Evolutionary conservation across 2,888 invertebrate genomes (phyloP).

Genomic region (Pyrochroa serraticornis): DNA sequence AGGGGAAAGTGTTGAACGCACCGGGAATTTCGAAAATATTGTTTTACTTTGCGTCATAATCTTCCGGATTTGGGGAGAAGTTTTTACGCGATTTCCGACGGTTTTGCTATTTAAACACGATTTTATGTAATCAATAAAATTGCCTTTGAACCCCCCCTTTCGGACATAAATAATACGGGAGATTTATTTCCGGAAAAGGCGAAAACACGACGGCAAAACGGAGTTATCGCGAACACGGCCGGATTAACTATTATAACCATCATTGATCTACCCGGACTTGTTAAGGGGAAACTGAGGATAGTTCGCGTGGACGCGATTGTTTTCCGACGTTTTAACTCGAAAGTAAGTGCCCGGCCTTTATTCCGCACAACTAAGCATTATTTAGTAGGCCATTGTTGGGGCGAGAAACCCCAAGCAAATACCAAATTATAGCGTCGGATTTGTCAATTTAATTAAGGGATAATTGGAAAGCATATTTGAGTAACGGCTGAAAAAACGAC

Average conservation of each 20-base stretch:
- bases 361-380: constrained; percentile 33
- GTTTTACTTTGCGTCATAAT: constrained; percentile 25
- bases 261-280: constrained; percentile 25
- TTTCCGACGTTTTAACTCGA: constrained; percentile 29
- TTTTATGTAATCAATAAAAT: too few species aligned
- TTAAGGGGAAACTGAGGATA: constrained; percentile 25
- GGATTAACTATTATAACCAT: constrained; percentile 15
- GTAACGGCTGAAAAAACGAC: constrained; percentile 9
- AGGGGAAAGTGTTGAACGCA: constrained; percentile 32
- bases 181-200: constrained; percentile 15
- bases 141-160: too few species aligned
- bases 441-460: constrained; percentile 36
- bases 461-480: constrained; percentile 31
- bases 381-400: constrained; percentile 29
- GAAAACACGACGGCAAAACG: constrained; percentile 1
- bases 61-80: constrained; percentile 3
- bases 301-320: constrained; percentile 24
- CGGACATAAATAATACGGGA: background rate
- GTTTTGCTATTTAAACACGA: too few species aligned
- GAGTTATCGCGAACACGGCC: background rate
- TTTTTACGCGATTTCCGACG: constrained; percentile 14
- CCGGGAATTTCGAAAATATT: constrained; percentile 34
- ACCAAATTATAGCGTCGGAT: constrained; percentile 32
- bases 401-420: constrained; percentile 30
- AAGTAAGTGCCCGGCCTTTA: constrained; percentile 27